Percentiles rank a stretch among this genome's conserved stretches.
Conservation (phyloP, 2,113 vertebrate species). For the Nannospalax galili region DNA sequence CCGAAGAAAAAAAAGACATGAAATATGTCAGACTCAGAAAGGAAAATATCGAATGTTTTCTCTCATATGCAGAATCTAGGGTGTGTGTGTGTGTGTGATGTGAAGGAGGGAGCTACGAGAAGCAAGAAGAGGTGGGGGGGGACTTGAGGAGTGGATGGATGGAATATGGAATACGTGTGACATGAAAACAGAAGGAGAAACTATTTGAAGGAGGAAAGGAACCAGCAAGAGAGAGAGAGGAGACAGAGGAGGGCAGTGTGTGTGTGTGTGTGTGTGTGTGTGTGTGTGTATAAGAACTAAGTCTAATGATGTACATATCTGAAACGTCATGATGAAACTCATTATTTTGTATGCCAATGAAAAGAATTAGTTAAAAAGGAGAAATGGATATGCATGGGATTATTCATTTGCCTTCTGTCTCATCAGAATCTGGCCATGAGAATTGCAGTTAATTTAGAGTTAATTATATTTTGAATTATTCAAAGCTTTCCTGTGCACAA, state of each 20-base stretch:
- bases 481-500: not conserved
- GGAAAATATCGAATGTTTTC: not conserved
- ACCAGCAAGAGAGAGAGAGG: too few relatives aligned
- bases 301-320: not conserved
- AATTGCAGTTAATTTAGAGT: constrained; percentile 6
- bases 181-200: too few relatives aligned
- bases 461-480: constrained; percentile 24
- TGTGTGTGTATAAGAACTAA: not conserved
- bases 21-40: not conserved
- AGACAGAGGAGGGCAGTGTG: not conserved
- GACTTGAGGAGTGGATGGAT: too few relatives aligned
- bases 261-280: not conserved
- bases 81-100: not conserved
- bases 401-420: constrained; percentile 33
- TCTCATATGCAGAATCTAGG: not conserved
- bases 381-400: not conserved
- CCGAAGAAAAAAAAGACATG: too few relatives aligned
- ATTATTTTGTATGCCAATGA: not conserved
- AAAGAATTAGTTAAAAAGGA: not conserved
- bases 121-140: too few relatives aligned
- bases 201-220: too few relatives aligned
- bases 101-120: too few relatives aligned
- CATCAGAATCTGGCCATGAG: not conserved
- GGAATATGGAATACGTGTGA: too few relatives aligned
- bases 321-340: not conserved